Evolutionary conservation across 2,113 vertebrate genomes (phyloP), one percentile per base, ranked within the genome.

Genomic region (Megaleporinus macrocephalus): DNA sequence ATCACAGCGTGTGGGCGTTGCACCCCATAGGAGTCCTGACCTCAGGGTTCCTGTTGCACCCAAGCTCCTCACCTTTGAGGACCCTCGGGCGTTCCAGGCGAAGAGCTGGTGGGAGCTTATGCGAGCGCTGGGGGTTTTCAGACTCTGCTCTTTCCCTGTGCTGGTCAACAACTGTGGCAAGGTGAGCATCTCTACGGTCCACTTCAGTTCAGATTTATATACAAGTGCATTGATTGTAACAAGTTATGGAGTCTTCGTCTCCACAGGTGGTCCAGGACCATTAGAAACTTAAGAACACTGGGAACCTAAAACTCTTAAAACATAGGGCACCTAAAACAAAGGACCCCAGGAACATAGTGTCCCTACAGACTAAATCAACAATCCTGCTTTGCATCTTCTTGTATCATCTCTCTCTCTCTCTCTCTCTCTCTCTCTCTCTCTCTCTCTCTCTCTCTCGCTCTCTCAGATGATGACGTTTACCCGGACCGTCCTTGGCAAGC

Each of bases 381-480:
- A n/a, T n/a, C n/a, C n/a, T n/a, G n/a, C n/a, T n/a, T n/a, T n/a
- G 36, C 7, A 3, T 36, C 36, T 36, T 36, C 7, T 36, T 36
- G 3, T 36, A 7, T 36, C 36, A 4, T 36, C 36, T 36, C 36
- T 36, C 36, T 36, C 36, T 36, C 36, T 36, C 36, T 36, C 36
- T 36, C 36, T 36, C 36, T 36, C 36, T 36, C 36, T 36, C 36
- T 36, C 36, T 36, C 36, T 44, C 4, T 10, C 41, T 44, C 41
- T 44, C 27, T 55, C 10, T 29, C 10, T 26, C n/a, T 61, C n/a
- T 26, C 57, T 22, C n/a, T 26, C 18, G 29, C 41, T 87, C 71
- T 79, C 66, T 36, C 83, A 96, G 96, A 81, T 97, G 27, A 93
- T 96, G 93, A 88, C 89, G 0, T 47, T 92, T 57, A 86, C 93